Evolutionary conservation across 2,888 invertebrate species (phyloP), one percentile per base, ranked within the genome.

Genomic region (Dromius quadrimaculatus): DNA sequence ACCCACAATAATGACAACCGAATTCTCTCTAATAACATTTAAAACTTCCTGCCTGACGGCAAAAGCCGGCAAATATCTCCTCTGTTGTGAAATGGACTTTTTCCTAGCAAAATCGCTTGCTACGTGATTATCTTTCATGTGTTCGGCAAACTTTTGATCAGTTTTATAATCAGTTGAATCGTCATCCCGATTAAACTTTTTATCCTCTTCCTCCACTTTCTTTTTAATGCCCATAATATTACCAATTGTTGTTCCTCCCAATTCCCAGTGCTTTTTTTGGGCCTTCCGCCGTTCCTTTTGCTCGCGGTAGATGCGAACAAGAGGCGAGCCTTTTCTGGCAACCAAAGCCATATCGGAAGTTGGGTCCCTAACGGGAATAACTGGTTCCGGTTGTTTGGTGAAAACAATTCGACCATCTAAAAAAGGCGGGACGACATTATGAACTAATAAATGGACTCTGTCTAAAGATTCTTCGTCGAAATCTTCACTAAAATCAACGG

Each of bases 201-300:
- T 83, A 77, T 92, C 92, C 45, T 90, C 91, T 13, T 91, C 89
- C 47, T 95, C 94, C 74, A 92, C 92, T 75, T 92, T 91, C 77
- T 85, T 85, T 73, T 92, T 90, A 0, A 99, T 91, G 0, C 99
- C 99, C 94, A 98, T 96, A 41, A 99, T 95, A 79, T 98, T 96
- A 76, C 90, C 96, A 71, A 97, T 87, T 76, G 92, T 94, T 1
- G 98, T 98, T 38, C 99, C 99, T 57, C 97, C 95, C 71, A 99
- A 83, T 81, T 99, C 97, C 98, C 98, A 99, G 80, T 99, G 98
- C 79, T 99, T 98, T 81, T 97, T 97, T 81, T 99, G 98, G 0
- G 97, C 97, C 80, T 95, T 96, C 66, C 91, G 88, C n/a, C 97
- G 85, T 80, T 99, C 99, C 79, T 98, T 97, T 80, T 98, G 95